Conservation (phyloP, 35 echinoderm and acorn worm genomes). For the Heliocidaris tuberculata region DNA sequence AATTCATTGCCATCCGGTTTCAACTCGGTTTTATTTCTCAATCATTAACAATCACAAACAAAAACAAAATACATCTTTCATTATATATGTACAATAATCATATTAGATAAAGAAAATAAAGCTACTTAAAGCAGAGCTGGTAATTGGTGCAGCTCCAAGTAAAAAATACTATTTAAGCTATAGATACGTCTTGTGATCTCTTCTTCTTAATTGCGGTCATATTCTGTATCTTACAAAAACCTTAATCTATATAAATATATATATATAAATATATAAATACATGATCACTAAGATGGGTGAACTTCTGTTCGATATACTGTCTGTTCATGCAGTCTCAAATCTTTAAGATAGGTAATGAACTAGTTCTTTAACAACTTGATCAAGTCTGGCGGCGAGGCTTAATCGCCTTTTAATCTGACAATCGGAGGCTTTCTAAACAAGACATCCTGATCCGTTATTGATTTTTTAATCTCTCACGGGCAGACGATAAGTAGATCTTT, state of each 20-base stretch:
- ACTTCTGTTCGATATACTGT: background rate
- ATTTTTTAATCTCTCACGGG: background rate
- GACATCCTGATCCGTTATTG: background rate
- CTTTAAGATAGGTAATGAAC: background rate
- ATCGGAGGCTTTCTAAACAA: background rate
- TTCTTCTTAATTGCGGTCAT: too few relatives aligned
- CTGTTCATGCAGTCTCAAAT: background rate
- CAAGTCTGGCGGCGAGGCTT: background rate
- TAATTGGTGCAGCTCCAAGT: too few relatives aligned
- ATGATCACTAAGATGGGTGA: background rate
- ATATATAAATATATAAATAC: too few relatives aligned
- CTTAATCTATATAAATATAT: background rate
- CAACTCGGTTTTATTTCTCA: too few relatives aligned
- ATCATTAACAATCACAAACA: too few relatives aligned
- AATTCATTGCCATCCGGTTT: too few relatives aligned
- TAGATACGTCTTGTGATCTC: too few relatives aligned
- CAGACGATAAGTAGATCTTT: background rate
- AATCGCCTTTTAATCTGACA: background rate
- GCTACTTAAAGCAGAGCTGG: too few relatives aligned
- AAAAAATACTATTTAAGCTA: too few relatives aligned
- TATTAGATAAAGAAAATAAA: too few relatives aligned
- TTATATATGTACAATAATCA: too few relatives aligned
- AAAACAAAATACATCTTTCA: too few relatives aligned
- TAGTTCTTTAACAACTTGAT: background rate
- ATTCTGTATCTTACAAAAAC: background rate